Evolutionary conservation across 2,797 vertebrate species (phyloP).

Genomic region (Pseudomugil gertrudae): DNA sequence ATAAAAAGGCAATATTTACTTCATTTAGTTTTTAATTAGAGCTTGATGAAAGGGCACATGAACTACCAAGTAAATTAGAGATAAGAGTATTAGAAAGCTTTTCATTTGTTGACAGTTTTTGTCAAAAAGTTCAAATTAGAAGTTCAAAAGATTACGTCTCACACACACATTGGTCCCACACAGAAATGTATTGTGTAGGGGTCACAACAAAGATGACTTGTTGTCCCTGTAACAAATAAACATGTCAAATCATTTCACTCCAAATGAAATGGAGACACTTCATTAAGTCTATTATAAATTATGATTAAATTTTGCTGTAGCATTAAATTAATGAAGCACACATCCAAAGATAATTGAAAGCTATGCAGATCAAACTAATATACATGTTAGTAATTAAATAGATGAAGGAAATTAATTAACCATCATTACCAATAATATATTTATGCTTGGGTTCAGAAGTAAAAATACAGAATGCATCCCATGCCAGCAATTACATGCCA

Average conservation of each 20-base stretch:
- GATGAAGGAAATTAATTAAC: slow-evolving; percentile 72
- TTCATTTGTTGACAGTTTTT: slow-evolving; percentile 39
- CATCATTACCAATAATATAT: slow-evolving; percentile 64
- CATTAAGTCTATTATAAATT: slow-evolving; percentile 74
- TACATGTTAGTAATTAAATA: slow-evolving; percentile 74
- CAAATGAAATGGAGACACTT: slow-evolving; percentile 67
- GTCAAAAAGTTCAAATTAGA: slow-evolving; percentile 7
- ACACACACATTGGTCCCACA: not conserved
- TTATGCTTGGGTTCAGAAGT: slow-evolving; percentile 54
- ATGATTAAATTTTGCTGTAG: slow-evolving; percentile 72
- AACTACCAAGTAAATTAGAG: slow-evolving; percentile 43
- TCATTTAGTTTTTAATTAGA: slow-evolving; percentile 50
- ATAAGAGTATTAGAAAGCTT: slow-evolving; percentile 30
- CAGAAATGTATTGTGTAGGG: slow-evolving; percentile 17
- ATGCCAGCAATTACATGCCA: slow-evolving; percentile 11
- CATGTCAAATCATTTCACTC: slow-evolving; percentile 57
- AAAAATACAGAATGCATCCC: slow-evolving; percentile 35
- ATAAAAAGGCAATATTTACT: slow-evolving; percentile 48
- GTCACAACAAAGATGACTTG: slow-evolving; percentile 13
- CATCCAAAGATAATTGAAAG: slow-evolving; percentile 76
- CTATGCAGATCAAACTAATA: slow-evolving; percentile 71
- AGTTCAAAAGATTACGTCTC: not conserved
- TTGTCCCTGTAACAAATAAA: slow-evolving; percentile 57
- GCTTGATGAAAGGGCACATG: slow-evolving; percentile 46
- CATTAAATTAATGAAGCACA: slow-evolving; percentile 74